phyloP scores from a whole-genome alignment of 2,113 vertebrate genomes.

The Trachemys scripta region DNA sequence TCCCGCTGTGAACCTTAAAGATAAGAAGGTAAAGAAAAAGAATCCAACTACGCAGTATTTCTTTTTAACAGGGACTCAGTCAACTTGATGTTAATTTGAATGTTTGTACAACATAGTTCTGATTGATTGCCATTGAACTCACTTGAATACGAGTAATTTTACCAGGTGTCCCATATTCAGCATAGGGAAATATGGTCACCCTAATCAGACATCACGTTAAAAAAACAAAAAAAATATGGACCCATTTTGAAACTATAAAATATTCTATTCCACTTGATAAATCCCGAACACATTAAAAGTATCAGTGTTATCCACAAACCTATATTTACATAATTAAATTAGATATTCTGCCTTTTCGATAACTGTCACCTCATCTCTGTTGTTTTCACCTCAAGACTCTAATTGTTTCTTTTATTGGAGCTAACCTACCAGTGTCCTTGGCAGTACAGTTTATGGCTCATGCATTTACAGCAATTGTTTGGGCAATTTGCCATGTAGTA shows the following conservation, averaged over 20 bases:
- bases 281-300: slow-evolving; percentile 71
- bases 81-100: too few species aligned
- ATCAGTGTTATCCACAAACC: slow-evolving; percentile 68
- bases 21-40: too few species aligned
- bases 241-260: slow-evolving; percentile 68
- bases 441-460: slow-evolving; percentile 69
- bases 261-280: slow-evolving; percentile 67
- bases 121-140: too few species aligned
- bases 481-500: slow-evolving; percentile 71
- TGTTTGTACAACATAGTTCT: too few species aligned
- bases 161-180: too few species aligned
- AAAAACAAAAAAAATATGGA: slow-evolving; percentile 49
- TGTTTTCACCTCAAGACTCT: slow-evolving; percentile 75
- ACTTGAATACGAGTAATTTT: too few species aligned
- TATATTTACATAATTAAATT: slow-evolving; percentile 72
- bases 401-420: slow-evolving; percentile 79
- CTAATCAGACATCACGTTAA: slow-evolving; percentile 58
- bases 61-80: too few species aligned
- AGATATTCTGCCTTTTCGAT: slow-evolving; percentile 70
- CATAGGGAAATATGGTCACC: too few species aligned
- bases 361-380: slow-evolving; percentile 72
- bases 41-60: too few species aligned
- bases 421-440: slow-evolving; percentile 73
- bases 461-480: slow-evolving; percentile 77
- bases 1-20: too few species aligned